Conservation (phyloP, 2,797 vertebrate species). For the Vultur gryphus region DNA sequence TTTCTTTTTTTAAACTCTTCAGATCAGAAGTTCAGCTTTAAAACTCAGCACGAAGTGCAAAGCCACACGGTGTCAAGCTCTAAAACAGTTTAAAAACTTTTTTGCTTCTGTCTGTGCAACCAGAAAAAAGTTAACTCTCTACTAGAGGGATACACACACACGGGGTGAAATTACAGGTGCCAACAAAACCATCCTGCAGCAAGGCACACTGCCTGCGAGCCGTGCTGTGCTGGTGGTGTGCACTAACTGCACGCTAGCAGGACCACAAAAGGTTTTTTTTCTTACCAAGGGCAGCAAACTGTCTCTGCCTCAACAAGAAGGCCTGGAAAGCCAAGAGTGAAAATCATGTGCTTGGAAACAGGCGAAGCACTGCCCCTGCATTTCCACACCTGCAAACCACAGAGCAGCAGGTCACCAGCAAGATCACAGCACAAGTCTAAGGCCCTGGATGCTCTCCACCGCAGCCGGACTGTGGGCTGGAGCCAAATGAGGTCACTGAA, state of each 20-base stretch:
- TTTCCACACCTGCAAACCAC: background rate
- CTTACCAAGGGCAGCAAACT: background rate
- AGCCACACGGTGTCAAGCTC: background rate
- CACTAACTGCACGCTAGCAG: background rate
- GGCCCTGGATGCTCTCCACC: background rate
- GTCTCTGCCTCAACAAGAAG: background rate
- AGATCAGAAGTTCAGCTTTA: background rate
- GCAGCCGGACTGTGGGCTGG: background rate
- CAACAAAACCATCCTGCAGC: background rate
- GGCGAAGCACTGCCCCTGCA: accelerated
- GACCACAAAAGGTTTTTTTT: background rate
- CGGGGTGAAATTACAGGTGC: background rate
- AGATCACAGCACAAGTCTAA: accelerated
- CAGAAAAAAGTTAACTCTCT: background rate
- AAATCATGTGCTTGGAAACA: background rate
- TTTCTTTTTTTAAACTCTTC: background rate
- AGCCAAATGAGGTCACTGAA: background rate
- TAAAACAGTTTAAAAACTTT: background rate
- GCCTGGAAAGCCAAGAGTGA: background rate
- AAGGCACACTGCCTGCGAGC: background rate
- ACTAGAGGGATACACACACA: background rate
- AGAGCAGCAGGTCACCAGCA: background rate
- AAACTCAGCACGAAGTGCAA: background rate
- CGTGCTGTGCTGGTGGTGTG: background rate
- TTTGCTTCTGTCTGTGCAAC: background rate